phyloP scores from a whole-genome alignment of 2,888 invertebrate species.

The Bhutanitis thaidina region DNA sequence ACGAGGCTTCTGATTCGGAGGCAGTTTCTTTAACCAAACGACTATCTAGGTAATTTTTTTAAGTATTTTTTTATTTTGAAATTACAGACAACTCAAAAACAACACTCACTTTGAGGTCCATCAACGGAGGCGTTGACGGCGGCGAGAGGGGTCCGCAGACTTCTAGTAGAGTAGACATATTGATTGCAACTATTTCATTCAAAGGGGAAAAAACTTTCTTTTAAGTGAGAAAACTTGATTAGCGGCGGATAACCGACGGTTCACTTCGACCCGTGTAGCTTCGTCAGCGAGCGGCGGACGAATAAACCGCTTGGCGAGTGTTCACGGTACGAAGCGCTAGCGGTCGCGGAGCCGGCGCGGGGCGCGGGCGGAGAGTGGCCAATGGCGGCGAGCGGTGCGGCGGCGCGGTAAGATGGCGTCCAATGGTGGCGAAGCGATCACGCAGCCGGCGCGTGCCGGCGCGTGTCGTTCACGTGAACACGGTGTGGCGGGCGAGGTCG shows the following conservation, averaged over 20 bases:
- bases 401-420: slow-evolving; percentile 86
- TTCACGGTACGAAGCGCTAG: slow-evolving; percentile 70
- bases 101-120: slow-evolving; percentile 75
- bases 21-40: too few species aligned
- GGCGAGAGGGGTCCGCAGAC: slow-evolving; percentile 82
- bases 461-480: slow-evolving; percentile 93
- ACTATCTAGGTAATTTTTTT: slow-evolving; percentile 6
- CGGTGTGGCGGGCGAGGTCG: slow-evolving; percentile 83
- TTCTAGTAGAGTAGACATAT: slow-evolving; percentile 69
- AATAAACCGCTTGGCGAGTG: slow-evolving; percentile 70
- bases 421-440: slow-evolving; percentile 83
- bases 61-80: slow-evolving; percentile 12
- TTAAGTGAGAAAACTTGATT: slow-evolving; percentile 71
- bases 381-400: slow-evolving; percentile 79
- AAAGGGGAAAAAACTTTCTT: slow-evolving; percentile 61
- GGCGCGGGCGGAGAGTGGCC: slow-evolving; percentile 71
- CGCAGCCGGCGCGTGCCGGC: slow-evolving; percentile 87
- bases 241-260: slow-evolving; percentile 42
- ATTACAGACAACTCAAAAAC: slow-evolving; percentile 28
- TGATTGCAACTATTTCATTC: slow-evolving; percentile 56
- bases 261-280: slow-evolving; percentile 65
- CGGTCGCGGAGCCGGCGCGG: slow-evolving; percentile 51
- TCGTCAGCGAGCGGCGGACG: slow-evolving; percentile 64
- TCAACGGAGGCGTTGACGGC: slow-evolving; percentile 85
- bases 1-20: too few species aligned